Evolutionary conservation across 92 coral and sea anemone genomes (phyloP).

Genomic region (Phenganax stokvisi): DNA sequence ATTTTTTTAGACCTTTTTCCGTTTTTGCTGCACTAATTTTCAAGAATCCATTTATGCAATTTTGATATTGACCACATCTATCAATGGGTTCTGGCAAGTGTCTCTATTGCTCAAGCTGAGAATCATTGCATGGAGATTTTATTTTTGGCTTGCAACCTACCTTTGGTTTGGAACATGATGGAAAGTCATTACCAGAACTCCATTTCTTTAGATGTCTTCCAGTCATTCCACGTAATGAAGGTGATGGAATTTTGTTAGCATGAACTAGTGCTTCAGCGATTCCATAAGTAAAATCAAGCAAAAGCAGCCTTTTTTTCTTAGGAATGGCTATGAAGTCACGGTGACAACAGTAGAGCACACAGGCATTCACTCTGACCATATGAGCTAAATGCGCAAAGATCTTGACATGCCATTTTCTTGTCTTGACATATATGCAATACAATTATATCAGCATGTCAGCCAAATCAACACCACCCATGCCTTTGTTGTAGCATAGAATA

Average conservation of each 20-base stretch:
- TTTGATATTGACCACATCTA: constrained; percentile 16
- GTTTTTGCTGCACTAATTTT: neutral
- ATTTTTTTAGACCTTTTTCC: too few species aligned
- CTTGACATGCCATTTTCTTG: constrained; percentile 21
- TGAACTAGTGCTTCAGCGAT: neutral
- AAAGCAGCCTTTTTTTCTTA: constrained; percentile 9
- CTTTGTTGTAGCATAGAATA: constrained; percentile 31
- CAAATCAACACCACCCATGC: constrained; percentile 33
- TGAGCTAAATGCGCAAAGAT: constrained; percentile 37
- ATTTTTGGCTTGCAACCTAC: constrained; percentile 31
- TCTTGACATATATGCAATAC: neutral
- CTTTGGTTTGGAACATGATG: neutral
- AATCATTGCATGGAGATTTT: constrained; percentile 26
- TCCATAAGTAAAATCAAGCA: neutral
- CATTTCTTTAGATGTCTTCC: neutral
- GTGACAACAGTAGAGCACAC: constrained; percentile 37
- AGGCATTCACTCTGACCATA: constrained; percentile 39
- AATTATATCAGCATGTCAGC: constrained; percentile 37
- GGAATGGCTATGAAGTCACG: constrained; percentile 10
- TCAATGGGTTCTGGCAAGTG: constrained; percentile 35
- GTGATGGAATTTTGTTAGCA: neutral
- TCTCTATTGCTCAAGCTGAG: constrained; percentile 18
- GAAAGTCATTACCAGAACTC: neutral
- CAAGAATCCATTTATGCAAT: constrained; percentile 11
- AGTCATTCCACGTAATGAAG: neutral